Evolutionary conservation across 1,140 invertebrate genomes (phyloP).

Genomic region (Orchestia grillus): DNA sequence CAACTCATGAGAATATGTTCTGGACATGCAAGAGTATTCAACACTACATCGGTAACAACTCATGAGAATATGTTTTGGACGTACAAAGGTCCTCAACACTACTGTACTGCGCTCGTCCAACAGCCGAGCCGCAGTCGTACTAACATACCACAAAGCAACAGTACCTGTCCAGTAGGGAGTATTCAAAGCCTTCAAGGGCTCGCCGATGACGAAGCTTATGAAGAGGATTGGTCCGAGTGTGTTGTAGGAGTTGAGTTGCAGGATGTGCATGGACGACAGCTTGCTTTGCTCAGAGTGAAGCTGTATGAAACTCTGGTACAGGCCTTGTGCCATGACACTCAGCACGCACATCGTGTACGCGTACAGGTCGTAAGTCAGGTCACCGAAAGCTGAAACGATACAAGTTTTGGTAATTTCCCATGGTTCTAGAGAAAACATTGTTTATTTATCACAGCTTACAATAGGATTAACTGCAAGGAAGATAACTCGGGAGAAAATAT

Average conservation of each 20-base stretch:
- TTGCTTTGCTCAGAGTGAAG: conserved; percentile 70
- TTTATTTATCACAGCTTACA: neutral
- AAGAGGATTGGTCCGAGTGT: conserved; percentile 72
- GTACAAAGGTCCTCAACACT: too few relatives aligned
- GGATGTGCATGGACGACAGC: conserved; percentile 70
- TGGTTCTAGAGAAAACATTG: neutral
- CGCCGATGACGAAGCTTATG: conserved; percentile 70
- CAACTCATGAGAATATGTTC: too few relatives aligned
- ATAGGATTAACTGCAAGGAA: neutral
- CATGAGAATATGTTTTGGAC: too few relatives aligned
- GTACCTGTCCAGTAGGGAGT: conserved; percentile 58
- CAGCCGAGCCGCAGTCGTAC: too few relatives aligned
- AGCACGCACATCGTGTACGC: conserved; percentile 73
- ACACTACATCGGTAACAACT: too few relatives aligned
- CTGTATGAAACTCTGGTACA: conserved; percentile 74
- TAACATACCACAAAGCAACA: neutral
- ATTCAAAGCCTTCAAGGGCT: conserved; percentile 64
- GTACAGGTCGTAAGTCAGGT: conserved; percentile 72
- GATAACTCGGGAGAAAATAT: neutral
- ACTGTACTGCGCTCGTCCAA: too few relatives aligned
- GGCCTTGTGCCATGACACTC: conserved; percentile 73
- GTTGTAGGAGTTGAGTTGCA: conserved; percentile 73
- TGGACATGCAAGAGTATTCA: too few relatives aligned
- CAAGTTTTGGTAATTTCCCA: neutral
- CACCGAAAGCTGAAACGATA: conserved; percentile 71